Evolutionary conservation across 2,888 invertebrate species (phyloP), one percentile per base, ranked within the genome.

Genomic region (Cancer borealis): DNA sequence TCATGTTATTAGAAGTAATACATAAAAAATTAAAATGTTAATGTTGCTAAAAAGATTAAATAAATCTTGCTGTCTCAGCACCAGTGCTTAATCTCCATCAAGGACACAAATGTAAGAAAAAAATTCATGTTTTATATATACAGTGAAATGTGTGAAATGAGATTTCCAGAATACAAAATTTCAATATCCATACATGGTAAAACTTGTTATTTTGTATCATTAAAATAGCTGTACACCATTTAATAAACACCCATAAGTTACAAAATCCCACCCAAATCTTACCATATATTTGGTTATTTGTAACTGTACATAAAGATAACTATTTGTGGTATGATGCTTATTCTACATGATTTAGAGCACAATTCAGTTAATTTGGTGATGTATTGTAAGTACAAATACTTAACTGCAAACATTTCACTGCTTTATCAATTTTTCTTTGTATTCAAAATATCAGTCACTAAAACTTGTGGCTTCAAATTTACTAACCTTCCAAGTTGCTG

Each of bases 401-500:
- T 73, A 8, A 39, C 30, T 66, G 45, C 26, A 54, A n/a, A 14
- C 5, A 30, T 39, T 30, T 49, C 17, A 54, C 12, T 39, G 30
- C 14, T 49, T 46, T 30, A 17, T 47, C 49, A n/a, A 73, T 45
- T 46, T 73, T 90, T 21, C 17, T n/a, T n/a, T 90, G 89, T 17
- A 54, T 49, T 54, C 46, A 26, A 66, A 30, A 49, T 5, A 30
- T 90, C 89, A n/a, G 45, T 54, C 26, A 93, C 60, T 66, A n/a
- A n/a, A 88, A 93, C 91, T 46, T 54, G 45, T 26, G 94, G 94
- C 46, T 46, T 79, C n/a, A 94, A 84, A 39, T 92, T 91, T 0
- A 92, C 21, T 12, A 92, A 73, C 45, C 73, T 49, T n/a, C 90
- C 49, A 17, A 94, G 91, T 26, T 92, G 92, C 49, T 94, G 91